These are phyloP conservation scores for Muscicapa adusta DNA, from an alignment of 2,113 vertebrate species.

Conservation along the genomic window DNA sequence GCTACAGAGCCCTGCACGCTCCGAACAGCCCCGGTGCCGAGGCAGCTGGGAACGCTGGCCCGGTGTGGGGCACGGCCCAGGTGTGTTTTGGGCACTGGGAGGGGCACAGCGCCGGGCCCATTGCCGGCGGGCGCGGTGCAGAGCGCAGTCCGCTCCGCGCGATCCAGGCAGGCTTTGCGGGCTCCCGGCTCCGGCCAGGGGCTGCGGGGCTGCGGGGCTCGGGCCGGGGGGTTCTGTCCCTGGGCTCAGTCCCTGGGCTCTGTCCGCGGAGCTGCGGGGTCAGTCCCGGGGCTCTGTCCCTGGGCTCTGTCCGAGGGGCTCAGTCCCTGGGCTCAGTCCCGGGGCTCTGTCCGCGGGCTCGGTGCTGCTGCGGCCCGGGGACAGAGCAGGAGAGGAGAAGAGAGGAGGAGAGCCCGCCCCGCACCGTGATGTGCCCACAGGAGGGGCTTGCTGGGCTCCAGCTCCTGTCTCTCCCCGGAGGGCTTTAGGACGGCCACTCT, in stretches of 20 bases:
- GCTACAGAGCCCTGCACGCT: background rate
- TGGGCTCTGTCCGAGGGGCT: too few species aligned
- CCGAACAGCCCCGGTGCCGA: background rate
- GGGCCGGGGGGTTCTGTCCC: too few species aligned
- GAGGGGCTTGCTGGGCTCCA: background rate
- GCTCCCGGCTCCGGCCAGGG: too few species aligned
- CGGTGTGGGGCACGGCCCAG: accelerated
- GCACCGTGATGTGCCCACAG: background rate
- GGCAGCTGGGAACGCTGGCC: accelerated
- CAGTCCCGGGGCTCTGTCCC: too few species aligned
- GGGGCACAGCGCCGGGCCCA: too few species aligned
- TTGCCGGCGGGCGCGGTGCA: too few species aligned
- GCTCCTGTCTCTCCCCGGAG: background rate
- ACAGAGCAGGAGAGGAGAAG: too few species aligned
- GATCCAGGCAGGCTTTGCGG: too few species aligned
- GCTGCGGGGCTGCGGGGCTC: too few species aligned
- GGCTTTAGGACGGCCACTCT: background rate
- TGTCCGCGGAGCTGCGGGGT: too few species aligned
- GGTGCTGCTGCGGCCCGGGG: constrained; percentile 1
- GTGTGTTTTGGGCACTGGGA: accelerated
- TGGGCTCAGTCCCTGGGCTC: too few species aligned
- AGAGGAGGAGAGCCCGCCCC: background rate
- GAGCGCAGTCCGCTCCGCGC: background rate
- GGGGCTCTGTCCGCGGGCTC: constrained; percentile 34
- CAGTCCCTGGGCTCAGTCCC: too few species aligned